Conservation (phyloP, 2,797 vertebrate genomes). For the Myotis daubentonii region DNA sequence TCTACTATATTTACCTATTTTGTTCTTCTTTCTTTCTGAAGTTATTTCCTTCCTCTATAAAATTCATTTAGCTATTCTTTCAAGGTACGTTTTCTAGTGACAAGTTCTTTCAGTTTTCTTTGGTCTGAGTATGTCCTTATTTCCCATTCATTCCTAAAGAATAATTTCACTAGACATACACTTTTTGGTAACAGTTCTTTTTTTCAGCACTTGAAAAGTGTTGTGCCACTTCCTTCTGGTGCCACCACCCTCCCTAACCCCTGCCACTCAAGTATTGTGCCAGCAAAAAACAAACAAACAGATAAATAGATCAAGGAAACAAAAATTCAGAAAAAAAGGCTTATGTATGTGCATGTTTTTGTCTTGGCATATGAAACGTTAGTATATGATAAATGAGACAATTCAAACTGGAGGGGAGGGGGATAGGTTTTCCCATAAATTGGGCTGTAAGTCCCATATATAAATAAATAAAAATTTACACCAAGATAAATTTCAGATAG, state of each 20-base stretch:
- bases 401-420: not conserved
- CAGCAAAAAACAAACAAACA: not conserved
- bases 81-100: not conserved
- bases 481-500: not conserved
- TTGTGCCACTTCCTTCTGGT: not conserved
- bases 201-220: not conserved
- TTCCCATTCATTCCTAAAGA: not conserved
- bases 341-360: not conserved
- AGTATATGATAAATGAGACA: not conserved
- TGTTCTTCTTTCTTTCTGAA: not conserved
- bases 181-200: not conserved
- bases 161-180: not conserved
- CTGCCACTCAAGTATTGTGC: not conserved
- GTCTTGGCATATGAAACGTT: not conserved
- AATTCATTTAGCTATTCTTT: not conserved
- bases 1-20: not conserved
- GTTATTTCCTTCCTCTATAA: not conserved
- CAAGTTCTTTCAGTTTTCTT: slow-evolving; percentile 30
- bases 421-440: not conserved
- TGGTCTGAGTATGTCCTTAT: not conserved
- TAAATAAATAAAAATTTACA: slow-evolving; percentile 14
- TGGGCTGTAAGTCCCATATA: not conserved
- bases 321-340: not conserved
- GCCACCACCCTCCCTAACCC: not conserved
- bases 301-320: not conserved